Conservation (phyloP, 2,888 invertebrate genomes). For the Hedya salicella region DNA sequence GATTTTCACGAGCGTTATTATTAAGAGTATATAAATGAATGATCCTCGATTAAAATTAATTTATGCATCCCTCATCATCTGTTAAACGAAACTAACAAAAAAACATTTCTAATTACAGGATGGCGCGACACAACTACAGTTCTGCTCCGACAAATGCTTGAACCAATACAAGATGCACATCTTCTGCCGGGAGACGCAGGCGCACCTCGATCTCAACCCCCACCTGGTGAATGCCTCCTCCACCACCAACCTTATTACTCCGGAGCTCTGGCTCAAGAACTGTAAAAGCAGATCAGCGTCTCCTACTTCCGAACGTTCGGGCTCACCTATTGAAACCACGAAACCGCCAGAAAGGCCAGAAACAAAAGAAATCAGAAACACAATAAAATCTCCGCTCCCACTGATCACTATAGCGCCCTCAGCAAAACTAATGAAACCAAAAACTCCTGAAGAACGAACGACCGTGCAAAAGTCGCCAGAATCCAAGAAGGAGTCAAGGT, state of each 20-base stretch:
- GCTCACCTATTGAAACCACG: conserved; percentile 80
- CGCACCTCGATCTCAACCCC: conserved; percentile 94
- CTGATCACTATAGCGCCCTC: conserved; percentile 88
- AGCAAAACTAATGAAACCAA: conserved; percentile 86
- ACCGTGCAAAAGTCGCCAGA: conserved; percentile 73
- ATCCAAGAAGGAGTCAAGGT: conserved; percentile 71
- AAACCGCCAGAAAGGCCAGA: conserved; percentile 62
- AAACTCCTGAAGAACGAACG: conserved; percentile 68
- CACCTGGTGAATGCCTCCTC: conserved; percentile 86
- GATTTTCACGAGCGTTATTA: too few species aligned
- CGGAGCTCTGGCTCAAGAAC: conserved; percentile 95
- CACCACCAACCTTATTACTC: conserved; percentile 90
- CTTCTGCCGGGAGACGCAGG: conserved; percentile 96
- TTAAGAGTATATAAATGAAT: too few species aligned
- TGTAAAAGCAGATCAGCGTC: conserved; percentile 88
- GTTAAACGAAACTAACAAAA: neutral
- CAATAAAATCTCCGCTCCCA: conserved; percentile 84
- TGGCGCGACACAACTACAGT: conserved; percentile 95
- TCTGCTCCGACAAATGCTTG: conserved; percentile 96
- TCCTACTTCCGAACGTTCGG: conserved; percentile 83
- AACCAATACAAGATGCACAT: conserved; percentile 99
- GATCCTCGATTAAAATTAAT: too few species aligned
- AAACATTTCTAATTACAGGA: conserved; percentile 84
- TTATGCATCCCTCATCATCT: too few species aligned
- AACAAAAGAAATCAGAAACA: conserved; percentile 63